Conservation (phyloP, 2,888 invertebrate genomes). For the Aleiodes leptofemur region DNA sequence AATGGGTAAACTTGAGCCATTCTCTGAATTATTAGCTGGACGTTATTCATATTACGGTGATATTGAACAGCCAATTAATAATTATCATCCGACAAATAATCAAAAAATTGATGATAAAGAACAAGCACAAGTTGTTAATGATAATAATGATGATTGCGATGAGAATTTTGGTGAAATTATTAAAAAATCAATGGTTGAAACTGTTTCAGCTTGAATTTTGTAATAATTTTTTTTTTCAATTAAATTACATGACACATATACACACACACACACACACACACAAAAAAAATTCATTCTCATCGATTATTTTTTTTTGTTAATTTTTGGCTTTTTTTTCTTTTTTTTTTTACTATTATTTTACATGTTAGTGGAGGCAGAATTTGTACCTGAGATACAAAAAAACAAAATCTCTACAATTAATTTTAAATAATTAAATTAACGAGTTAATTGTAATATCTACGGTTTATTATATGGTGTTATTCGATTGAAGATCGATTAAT, state of each 20-base stretch:
- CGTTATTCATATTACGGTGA: constrained; percentile 77
- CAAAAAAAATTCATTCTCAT: not conserved
- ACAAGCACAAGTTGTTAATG: constrained; percentile 50
- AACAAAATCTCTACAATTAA: too few species aligned
- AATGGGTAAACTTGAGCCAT: constrained; percentile 82
- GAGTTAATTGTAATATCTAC: constrained; percentile 25
- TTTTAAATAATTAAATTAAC: constrained; percentile 19
- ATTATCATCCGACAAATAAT: constrained; percentile 55
- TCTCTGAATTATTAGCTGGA: constrained; percentile 80
- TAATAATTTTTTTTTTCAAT: not conserved
- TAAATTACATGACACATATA: not conserved
- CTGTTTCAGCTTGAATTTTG: constrained; percentile 84
- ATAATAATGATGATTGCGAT: constrained; percentile 76
- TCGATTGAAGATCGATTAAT: too few species aligned
- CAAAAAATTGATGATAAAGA: constrained; percentile 57
- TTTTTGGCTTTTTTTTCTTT: not conserved
- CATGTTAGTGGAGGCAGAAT: constrained; percentile 35
- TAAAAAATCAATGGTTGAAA: constrained; percentile 94
- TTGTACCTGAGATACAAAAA: constrained; percentile 37
- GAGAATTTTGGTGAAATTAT: constrained; percentile 95
- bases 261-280: constrained; percentile 2
- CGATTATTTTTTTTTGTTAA: not conserved
- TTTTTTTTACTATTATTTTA: not conserved
- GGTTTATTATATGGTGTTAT: too few species aligned
- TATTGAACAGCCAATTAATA: constrained; percentile 59